Percentiles rank a stretch among this genome's conserved stretches.
phyloP scores from a whole-genome alignment of 2,113 vertebrate genomes.

The Cichladusa arquata region DNA sequence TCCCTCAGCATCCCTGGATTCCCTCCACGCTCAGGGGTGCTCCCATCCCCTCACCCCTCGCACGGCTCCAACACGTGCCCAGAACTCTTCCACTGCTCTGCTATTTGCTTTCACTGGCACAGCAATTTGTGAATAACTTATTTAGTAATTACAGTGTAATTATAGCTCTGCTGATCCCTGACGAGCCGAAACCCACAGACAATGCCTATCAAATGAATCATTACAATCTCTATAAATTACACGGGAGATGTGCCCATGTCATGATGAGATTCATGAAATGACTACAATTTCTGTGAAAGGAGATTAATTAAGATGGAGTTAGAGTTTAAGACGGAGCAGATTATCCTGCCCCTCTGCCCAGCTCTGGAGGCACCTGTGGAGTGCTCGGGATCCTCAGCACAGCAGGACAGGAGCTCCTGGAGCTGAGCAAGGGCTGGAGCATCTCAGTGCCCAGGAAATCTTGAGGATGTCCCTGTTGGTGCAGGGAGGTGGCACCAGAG shows the following conservation, averaged over 20 bases:
- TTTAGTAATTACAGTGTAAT: slow-evolving; percentile 64
- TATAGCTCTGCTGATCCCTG: slow-evolving; percentile 55
- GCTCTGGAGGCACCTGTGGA: background rate
- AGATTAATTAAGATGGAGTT: slow-evolving; percentile 43
- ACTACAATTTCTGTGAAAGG: slow-evolving; percentile 8
- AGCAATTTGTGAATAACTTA: slow-evolving; percentile 31
- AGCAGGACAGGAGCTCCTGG: background rate
- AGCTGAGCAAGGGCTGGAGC: background rate
- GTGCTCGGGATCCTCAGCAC: background rate
- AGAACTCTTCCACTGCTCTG: background rate
- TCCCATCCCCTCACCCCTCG: fast-evolving
- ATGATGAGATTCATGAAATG: slow-evolving; percentile 25
- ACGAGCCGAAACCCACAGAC: slow-evolving; percentile 59
- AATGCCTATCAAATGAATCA: slow-evolving; percentile 66
- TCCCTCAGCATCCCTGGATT: fast-evolving
- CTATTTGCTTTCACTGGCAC: slow-evolving; percentile 6
- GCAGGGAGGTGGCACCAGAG: too few relatives aligned
- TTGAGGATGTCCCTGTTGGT: too few relatives aligned
- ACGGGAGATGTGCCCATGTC: slow-evolving; percentile 13
- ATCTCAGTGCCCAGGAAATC: background rate
- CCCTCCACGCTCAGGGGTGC: fast-evolving
- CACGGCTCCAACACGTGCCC: background rate
- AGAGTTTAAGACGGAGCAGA: background rate
- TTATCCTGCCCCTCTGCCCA: background rate
- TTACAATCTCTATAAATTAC: slow-evolving; percentile 51